Evolutionary conservation across 2,113 vertebrate species (phyloP), one percentile per base, ranked within the genome.

Genomic region (Bujurquina vittata): DNA sequence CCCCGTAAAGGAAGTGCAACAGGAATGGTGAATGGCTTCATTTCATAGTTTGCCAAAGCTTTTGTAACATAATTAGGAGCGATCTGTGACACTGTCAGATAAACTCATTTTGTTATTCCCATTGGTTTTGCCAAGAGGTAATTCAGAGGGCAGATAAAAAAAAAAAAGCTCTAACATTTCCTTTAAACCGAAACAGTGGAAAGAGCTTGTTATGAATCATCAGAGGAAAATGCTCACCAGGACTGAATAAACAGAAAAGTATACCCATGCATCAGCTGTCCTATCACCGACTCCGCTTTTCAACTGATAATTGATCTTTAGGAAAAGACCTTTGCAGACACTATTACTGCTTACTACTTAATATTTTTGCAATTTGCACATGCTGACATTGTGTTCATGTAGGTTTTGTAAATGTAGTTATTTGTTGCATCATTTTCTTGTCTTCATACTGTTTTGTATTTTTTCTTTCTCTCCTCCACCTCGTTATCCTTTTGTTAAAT

Each of bases 401-500:
- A 54, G 40, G 33, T 12, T 75, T 75, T 33, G 22, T 29, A 2
- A 49, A 29, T 0, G 9, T 23, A 69, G 40, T 20, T 69, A 9
- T 33, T 37, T 52, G 15, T 23, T 67, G 61, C 33, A 58, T 59
- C 59, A 11, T 40, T 31, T 62, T 14, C n/a, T 11, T 73, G 23
- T 15, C 37, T 74, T 10, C 1, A 35, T 72, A 60, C 26, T 40
- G 22, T 22, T 22, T 29, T 33, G 15, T 5, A 2, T 22, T 7
- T n/a, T 40, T 8, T 37, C 20, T 65, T 75, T 29, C 26, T 78
- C 14, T 4, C 7, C 29, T 67, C 18, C 57, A 79, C 75, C 73
- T 87, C 69, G 79, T 86, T 76, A 81, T 74, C 23, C 22, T 69
- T 58, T 31, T 35, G 49, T 69, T 74, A 82, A 77, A 89, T 86